These are phyloP conservation scores for Spheniscus mendiculus DNA, from an alignment of 2,113 vertebrate genomes.

Conservation along the genomic window DNA sequence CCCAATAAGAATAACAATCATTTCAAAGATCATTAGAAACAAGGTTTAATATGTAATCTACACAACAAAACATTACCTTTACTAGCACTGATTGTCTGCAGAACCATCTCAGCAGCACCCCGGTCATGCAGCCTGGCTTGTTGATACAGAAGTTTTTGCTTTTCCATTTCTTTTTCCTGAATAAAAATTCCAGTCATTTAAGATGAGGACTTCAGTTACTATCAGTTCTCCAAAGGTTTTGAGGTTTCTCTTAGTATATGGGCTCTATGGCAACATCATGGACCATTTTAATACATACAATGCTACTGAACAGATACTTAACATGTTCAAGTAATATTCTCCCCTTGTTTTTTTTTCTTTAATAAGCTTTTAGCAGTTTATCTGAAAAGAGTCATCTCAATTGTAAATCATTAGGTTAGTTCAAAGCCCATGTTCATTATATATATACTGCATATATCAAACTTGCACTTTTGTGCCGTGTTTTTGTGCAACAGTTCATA, in stretches of 20 bases:
- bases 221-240: constrained; percentile 26
- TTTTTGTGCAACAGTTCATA: constrained; percentile 58
- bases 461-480: constrained; percentile 58
- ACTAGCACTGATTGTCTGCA: constrained; percentile 95
- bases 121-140: constrained; percentile 94
- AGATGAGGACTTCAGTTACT: constrained; percentile 24
- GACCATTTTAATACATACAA: constrained; percentile 67
- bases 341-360: constrained; percentile 64
- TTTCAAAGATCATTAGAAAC: not conserved
- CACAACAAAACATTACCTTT: constrained; percentile 82
- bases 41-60: not conserved
- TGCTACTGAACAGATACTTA: constrained; percentile 47
- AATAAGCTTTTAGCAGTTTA: constrained; percentile 64
- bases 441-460: constrained; percentile 43
- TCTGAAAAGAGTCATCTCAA: constrained; percentile 57
- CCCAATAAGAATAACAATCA: not conserved
- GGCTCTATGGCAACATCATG: constrained; percentile 82
- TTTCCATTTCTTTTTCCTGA: constrained; percentile 99
- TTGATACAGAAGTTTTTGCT: constrained; percentile 95
- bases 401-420: constrained; percentile 51
- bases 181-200: constrained; percentile 77
- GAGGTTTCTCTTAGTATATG: constrained; percentile 68
- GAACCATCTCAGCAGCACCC: constrained; percentile 94
- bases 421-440: constrained; percentile 52
- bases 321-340: constrained; percentile 57